Evolutionary conservation across 2,888 invertebrate genomes (phyloP).

Genomic region (Drosophila lacicola): DNA sequence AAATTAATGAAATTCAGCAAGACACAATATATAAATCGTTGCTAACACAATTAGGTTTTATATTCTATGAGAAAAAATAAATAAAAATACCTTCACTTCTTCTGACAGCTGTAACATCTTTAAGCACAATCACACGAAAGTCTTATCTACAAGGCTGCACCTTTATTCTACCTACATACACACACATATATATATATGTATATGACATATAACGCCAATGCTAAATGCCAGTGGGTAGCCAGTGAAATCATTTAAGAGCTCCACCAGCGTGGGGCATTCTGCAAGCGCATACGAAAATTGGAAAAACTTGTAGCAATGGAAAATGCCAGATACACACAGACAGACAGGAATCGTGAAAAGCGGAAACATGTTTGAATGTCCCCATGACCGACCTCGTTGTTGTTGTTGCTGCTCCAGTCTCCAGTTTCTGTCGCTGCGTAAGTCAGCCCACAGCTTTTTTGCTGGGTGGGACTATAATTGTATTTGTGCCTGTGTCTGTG

Average conservation of each 20-base stretch:
- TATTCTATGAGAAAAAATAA: background rate
- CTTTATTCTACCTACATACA: constrained; percentile 7
- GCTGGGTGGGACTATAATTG: constrained; percentile 3
- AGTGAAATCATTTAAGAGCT: constrained; percentile 49
- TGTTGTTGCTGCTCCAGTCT: constrained; percentile 5
- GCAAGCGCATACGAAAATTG: constrained; percentile 60
- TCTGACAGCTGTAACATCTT: constrained; percentile 3
- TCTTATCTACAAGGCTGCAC: constrained; percentile 16
- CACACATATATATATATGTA: background rate
- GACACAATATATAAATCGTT: too few relatives aligned
- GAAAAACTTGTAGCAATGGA: constrained; percentile 65
- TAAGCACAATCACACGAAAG: background rate
- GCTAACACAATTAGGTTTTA: background rate
- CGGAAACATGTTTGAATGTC: constrained; percentile 70
- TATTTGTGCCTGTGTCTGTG: constrained; percentile 16
- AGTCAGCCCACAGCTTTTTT: constrained; percentile 11
- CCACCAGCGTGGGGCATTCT: constrained; percentile 20
- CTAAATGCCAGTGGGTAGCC: constrained; percentile 19
- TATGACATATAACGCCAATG: background rate
- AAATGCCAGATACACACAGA: constrained; percentile 47
- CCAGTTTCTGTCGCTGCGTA: background rate
- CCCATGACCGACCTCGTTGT: background rate
- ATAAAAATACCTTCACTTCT: too few relatives aligned
- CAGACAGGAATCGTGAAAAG: constrained; percentile 52
- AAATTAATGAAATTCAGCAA: too few relatives aligned